Evolutionary conservation across 2,888 invertebrate species (phyloP), one percentile per base, ranked within the genome.

Genomic region (Macaria liturata): DNA sequence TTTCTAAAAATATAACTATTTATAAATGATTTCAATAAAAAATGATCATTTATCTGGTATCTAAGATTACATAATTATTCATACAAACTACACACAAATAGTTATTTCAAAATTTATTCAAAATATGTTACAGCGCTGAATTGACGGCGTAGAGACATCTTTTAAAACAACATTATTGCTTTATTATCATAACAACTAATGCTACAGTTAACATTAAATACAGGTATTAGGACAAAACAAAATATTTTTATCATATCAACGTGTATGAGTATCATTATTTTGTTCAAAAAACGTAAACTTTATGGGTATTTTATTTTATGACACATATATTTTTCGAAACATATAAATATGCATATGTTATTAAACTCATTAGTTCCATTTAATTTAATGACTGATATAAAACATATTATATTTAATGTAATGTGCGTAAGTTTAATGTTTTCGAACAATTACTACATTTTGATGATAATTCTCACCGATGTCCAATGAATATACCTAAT

Each of bases 381-480:
- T 20, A 20, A 1, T 20, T 20, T 20, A 20, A 20, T 20, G 20
- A 20, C 20, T 20, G 20, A 20, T 20, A 20, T 20, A 20, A 20
- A 20, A 20, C 20, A 20, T 20, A 20, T 20, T 20, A 20, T 20
- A 20, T 20, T 20, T 2, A 20, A 20, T 20, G 20, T 20, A 4
- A 37, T 37, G 34, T 37, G 7, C 4, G 34, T 37, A 20, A 20
- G 34, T 37, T 37, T 37, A 37, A 37, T 37, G 7, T 37, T 37
- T 37, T 37, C 34, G 3, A 37, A 37, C 7, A 37, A 37, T 6
- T 37, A 42, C 8, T 8, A 42, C 42, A n/a, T 67, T 66, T 65
- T 70, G 65, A 81, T 87, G 91, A 91, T 90, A 91, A 91, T 91
- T 90, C 88, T 89, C 91, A 88, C 88, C 74, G 80, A 91, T 91